Conservation (phyloP, 2,888 invertebrate species). For the Nomada lathburiana region DNA sequence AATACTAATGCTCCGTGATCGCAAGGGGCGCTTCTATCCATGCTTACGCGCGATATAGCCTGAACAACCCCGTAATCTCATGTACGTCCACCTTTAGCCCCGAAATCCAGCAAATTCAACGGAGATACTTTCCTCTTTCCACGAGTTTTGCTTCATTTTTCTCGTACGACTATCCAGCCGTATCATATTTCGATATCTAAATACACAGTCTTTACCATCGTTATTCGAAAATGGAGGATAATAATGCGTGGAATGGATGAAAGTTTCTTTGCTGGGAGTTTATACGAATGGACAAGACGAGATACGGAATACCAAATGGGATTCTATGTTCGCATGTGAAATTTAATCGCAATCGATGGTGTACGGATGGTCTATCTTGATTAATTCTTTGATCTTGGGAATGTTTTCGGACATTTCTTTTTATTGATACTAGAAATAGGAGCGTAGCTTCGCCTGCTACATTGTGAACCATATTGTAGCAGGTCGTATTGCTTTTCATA, state of each 20-base stretch:
- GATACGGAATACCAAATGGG: neutral
- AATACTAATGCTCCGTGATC: constrained; percentile 76
- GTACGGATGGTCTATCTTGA: too few species aligned
- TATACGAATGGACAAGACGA: constrained; percentile 4
- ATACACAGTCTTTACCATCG: constrained; percentile 34
- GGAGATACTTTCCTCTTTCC: constrained; percentile 41
- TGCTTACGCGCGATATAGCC: constrained; percentile 32
- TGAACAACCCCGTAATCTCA: constrained; percentile 33
- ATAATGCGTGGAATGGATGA: neutral
- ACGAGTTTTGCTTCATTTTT: constrained; percentile 4
- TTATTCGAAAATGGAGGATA: constrained; percentile 57
- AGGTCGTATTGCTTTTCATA: neutral
- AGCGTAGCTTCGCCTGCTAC: too few species aligned
- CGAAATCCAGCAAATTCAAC: constrained; percentile 20
- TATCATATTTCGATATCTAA: constrained; percentile 28
- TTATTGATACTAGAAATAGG: too few species aligned
- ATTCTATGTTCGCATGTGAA: neutral
- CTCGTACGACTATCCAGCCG: neutral
- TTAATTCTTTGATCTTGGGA: too few species aligned
- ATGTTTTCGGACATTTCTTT: too few species aligned
- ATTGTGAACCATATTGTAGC: too few species aligned
- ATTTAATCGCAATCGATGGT: neutral
- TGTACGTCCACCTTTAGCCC: constrained; percentile 46
- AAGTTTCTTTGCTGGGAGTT: constrained; percentile 14
- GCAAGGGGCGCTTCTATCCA: constrained; percentile 30